Base-by-base conservation (phyloP, 2,888 invertebrate genomes). In the Acleris holmiana region DNA sequence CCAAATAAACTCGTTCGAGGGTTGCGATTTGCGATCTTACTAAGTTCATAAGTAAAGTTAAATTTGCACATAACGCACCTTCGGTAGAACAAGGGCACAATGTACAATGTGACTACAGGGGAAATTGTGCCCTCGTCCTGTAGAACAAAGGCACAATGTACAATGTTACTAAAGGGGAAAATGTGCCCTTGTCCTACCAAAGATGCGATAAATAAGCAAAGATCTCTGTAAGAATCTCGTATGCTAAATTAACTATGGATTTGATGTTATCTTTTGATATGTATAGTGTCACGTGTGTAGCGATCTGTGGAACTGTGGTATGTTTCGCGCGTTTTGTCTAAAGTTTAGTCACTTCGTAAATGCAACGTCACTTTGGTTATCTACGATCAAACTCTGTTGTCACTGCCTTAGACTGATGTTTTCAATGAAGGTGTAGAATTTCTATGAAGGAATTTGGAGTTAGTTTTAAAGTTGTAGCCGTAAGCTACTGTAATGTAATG, bases 371-470 rank as follows among this genome's bases (percentile, higher is more conserved):
- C 70, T 71, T 65, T 60, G 54, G 57, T 66, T 68, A 59, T 69
- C 69, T 69, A 71, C 63, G 74, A 78, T 76, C 84, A 84, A 86
- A 88, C 81, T 86, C 83, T 83, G 78, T 89, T 87, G 82, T 86
- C 90, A 91, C 91, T 91, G 91, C 91, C 90, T 89, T 89, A 84
- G 90, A 91, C 89, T 89, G 89, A 90, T 87, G 83, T 90, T 90
- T 87, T 86, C 80, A 85, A 85, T 85, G 73, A 83, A 85, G 73
- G 80, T 79, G 76, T 82, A 65, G 59, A 55, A 55, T 59, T 84
- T 87, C 80, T 86, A 83, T 86, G 73, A 76, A 81, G 82, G 76
- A 76, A 86, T 81, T 86, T 86, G 84, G 83, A 81, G 79, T 82
- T 84, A 83, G 83, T 80, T 69, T 29, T 85, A 80, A 81, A 71